Evolutionary conservation across 2,113 vertebrate species (phyloP), one percentile per base, ranked within the genome.

Genomic region (Phalacrocorax aristotelis): DNA sequence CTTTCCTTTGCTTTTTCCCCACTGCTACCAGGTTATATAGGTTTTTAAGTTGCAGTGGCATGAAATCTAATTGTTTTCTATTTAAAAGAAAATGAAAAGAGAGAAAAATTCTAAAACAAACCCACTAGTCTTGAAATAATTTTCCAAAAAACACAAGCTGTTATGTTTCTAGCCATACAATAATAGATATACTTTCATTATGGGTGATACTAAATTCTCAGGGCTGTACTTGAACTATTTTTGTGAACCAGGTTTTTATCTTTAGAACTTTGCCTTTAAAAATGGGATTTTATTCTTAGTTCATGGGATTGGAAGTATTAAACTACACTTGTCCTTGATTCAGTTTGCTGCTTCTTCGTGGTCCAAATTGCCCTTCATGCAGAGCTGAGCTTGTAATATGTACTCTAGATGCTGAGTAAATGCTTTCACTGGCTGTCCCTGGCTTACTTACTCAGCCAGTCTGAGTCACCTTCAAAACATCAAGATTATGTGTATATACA

Each of bases 341-440:
- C 98, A 97, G 93, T 98, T 95, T 95, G 86, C 94, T 97, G 87
- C 96, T 98, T 98, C 98, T 98, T 98, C 97, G 97, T 95, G 85
- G 97, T 98, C 96, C 97, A 99, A 98, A 99, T 98, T 99, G 98
- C 97, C 98, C 98, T 99, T 99, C 98, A 98, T 99, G 98, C 97
- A 95, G 98, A 98, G 97, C 97, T 98, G 97, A 98, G 98, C 98
- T 98, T 98, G 97, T 98, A 98, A 98, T 98, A 98, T 87, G 90
- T 97, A 97, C 98, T 98, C 98, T 97, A 97, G 98, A 98, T 90
- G 93, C 98, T 99, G 98, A 99, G 97, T 98, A 98, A 99, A 99
- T 98, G 98, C 92, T 98, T 97, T 98, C 93, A 57, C 88, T 97
- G 69, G n/a, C 94, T 96, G 92, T 97, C 95, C 92, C 97, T 96